Base-by-base conservation (phyloP, 2,113 vertebrate species). In the Onychostruthus taczanowskii region DNA sequence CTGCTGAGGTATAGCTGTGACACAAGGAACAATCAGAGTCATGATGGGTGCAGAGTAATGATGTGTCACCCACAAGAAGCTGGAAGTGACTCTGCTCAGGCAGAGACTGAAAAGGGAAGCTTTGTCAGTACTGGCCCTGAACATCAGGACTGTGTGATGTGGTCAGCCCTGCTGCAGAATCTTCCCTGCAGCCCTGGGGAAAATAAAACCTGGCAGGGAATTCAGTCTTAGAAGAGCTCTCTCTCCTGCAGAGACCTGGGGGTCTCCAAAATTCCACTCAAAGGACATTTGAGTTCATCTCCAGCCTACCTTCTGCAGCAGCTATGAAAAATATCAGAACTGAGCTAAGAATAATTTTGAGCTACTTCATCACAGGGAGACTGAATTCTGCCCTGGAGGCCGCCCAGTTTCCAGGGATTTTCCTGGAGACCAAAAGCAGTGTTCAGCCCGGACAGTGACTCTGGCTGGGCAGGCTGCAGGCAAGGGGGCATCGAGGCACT, bases 401-500 rank as follows among this genome's bases (percentile, higher is more conserved):
- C 35, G 77, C 64, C 3, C 19, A 22, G 0, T 69, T 64, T 69
- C 50, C 59, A 52, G 6, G 70, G 10, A 61, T 33, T 55, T 52
- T 16, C 31, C 53, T 43, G 39, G 46, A 70, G 9, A 53, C 10
- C 14, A 84, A 43, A 47, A 18, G 2, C 9, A 58, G 31, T 4
- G 9, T 5, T 44, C 41, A 69, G 9, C 43, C 37, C 53, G 67
- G 22, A 0, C 31, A 59, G 37, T 28, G n/a, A 35, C 39, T 27
- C 44, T 59, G 49, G 11, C 55, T 47, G 17, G 13, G 6, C 62
- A 92, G 9, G 33, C 46, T 61, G 74, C 43, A 78, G 49, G 22
- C 49, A 66, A 77, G 41, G 82, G 66, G 37, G 8, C 3, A 44
- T 19, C 0, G 0, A 67, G 23, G 30, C 28, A 47, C 49, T 46